Base-by-base conservation (phyloP, 1,140 invertebrate species). In the Tigriopus japonicus region DNA sequence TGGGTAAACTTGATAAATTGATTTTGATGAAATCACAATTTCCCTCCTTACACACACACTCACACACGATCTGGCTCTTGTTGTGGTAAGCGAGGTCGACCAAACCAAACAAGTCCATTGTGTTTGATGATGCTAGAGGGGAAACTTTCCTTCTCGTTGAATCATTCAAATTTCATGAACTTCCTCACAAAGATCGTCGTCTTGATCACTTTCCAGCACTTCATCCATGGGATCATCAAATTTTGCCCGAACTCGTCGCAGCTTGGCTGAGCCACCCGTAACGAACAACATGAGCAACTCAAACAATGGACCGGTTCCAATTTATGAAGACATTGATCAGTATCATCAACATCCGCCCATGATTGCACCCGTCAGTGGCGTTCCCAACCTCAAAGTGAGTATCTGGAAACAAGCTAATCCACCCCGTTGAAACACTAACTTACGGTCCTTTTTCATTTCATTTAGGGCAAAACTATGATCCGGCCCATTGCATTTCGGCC, bases 401-500 rank as follows among this genome's bases (percentile, higher is more conserved):
- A 21, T 12, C 45, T 17, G 2, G 19, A 21, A 12, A 17, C 6
- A 6, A 10, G 45, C 45, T 6, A 6, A 2, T 6, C 6, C 45
- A 49, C 12, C 21, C 2, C n/a, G n/a, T 2, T 5, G 19, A 49
- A 17, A 49, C 21, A 10, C 10, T 49, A 49, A 49, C 21, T 15
- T 49, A 49, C 21, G n/a, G 45, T 42, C 13, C 15, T 58, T 55
- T 56, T 52, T 63, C 68, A 68, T 45, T 68, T 69, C 67, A 68
- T 67, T 45, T 67, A 70, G 62, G 70, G 70, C 54, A 82, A 81
- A 70, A 77, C 79, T 60, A 79, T 85, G 55, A 80, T 85, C 65
- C 75, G 80, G 59, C 83, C 83, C 63, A 83, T 85, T 62, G 83
- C 83, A 59, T 85, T 83, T 71, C 83, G 83, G 70, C 81, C 82